Evolutionary conservation across 2,113 vertebrate genomes (phyloP), one percentile per base, ranked within the genome.

Genomic region (Mus pahari): DNA sequence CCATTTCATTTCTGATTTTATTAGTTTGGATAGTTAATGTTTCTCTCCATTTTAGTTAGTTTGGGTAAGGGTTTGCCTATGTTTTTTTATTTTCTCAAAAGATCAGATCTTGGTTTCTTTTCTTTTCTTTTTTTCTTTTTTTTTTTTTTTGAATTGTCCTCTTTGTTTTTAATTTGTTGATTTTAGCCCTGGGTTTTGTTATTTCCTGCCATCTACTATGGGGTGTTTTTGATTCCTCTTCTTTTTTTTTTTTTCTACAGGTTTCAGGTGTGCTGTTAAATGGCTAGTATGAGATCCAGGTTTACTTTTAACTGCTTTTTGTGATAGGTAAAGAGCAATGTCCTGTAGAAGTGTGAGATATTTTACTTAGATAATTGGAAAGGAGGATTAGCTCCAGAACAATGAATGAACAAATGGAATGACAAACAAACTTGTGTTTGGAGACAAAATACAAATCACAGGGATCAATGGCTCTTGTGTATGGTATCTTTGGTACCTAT

Each of bases 361-460:
- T 28, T 79, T 6, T 90, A 75, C 88, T 84, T 92, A 73, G 5
- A 84, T 81, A 84, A 86, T 53, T 39, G 62, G 71, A 95, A 91
- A 95, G 17, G 58, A 93, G 28, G 42, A 91, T 75, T 79, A 48
- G 62, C 9, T 92, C 8, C 45, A 19, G 92, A 73, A 26, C 50
- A 53, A 36, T 86, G 42, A 82, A 77, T 62, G 26, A 89, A 55
- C 19, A 39, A 82, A 60, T 82, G 19, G 7, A 82, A n/a, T 7
- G 17, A 39, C 36, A 82, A 82, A 82, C 53, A 58, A 36, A 92
- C 7, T n/a, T 75, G 71, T 75, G 33, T 50, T 94, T 93, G 14
- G 88, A 93, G 74, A 82, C n/a, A 58, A 26, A 91, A 36, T n/a
- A 16, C 16, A 74, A 89, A 88, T 89, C 33, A 78, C 36, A 82